A percentile compares a stretch with the other conserved stretches of the same genome.
phyloP scores from a whole-genome alignment of 2,888 invertebrate genomes.

The Microplitis manilae region DNA sequence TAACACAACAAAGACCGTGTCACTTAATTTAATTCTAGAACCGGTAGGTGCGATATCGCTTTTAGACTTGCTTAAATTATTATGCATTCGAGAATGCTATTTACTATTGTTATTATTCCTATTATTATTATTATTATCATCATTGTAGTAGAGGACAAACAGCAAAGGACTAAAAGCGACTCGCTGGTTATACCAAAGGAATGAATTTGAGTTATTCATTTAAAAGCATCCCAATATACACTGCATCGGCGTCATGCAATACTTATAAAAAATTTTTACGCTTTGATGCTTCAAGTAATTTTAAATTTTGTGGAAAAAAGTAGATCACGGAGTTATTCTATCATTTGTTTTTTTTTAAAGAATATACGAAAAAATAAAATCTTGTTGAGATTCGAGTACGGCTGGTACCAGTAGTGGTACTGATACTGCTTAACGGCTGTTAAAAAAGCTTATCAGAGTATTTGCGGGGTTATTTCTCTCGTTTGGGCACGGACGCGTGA shows the following conservation, averaged over 20 bases:
- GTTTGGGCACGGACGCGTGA: constrained; percentile 28
- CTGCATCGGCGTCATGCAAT: neutral
- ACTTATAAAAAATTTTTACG: neutral
- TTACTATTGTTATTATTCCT: neutral
- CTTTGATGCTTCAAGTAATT: neutral
- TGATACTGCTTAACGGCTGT: constrained; percentile 13
- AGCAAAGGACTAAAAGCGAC: neutral
- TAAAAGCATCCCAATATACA: neutral
- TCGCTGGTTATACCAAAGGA: neutral
- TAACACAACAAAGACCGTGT: neutral
- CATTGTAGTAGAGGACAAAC: neutral
- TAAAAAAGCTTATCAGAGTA: constrained; percentile 29
- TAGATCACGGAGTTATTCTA: neutral
- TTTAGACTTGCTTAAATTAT: neutral
- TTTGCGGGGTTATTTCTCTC: constrained; percentile 21
- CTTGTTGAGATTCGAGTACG: neutral
- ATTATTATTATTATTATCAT: neutral
- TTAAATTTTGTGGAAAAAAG: neutral
- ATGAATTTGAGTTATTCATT: constrained; percentile 2
- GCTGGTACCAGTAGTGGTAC: neutral
- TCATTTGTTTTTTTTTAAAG: neutral
- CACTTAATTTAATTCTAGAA: neutral
- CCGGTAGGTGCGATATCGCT: neutral
- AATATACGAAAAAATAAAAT: neutral
- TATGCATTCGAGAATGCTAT: neutral